phyloP scores from a whole-genome alignment of 2,888 invertebrate genomes.

The Aspidiotus destructor region DNA sequence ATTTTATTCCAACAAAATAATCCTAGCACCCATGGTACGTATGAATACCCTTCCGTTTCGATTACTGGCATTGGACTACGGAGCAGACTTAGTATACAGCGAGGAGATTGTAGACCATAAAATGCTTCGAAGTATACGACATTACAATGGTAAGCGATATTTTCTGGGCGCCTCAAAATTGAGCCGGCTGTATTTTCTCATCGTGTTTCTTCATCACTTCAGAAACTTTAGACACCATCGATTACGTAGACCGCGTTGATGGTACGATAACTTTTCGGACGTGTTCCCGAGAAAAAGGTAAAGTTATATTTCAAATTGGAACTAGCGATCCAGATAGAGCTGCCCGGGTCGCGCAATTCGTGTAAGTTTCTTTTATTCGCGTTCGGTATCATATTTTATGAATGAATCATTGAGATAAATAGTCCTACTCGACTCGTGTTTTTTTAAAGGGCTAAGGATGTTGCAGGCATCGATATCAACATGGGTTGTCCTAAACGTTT shows the following conservation, averaged over 20 bases:
- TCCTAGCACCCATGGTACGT: conserved; percentile 93
- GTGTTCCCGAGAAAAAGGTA: conserved; percentile 66
- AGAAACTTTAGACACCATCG: conserved; percentile 82
- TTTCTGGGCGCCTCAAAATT: background rate
- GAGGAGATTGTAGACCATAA: conserved; percentile 94
- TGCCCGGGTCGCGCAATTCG: conserved; percentile 72
- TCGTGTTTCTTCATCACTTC: conserved; percentile 39
- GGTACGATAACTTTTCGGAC: conserved; percentile 88
- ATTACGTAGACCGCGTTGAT: conserved; percentile 80
- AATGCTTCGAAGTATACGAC: conserved; percentile 67
- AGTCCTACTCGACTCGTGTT: background rate
- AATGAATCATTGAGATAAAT: background rate
- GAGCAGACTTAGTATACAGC: conserved; percentile 91
- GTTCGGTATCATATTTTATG: background rate
- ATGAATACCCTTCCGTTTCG: conserved; percentile 90
- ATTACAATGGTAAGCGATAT: conserved; percentile 60
- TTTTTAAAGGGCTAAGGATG: conserved; percentile 69
- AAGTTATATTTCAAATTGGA: conserved; percentile 86
- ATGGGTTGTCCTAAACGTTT: conserved; percentile 99
- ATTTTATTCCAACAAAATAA: conserved; percentile 48
- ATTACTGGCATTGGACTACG: conserved; percentile 76
- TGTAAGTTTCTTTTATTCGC: conserved; percentile 51
- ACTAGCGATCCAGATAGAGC: conserved; percentile 82
- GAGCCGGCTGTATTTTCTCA: background rate
- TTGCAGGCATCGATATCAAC: conserved; percentile 92